Evolutionary conservation across 2,888 invertebrate species (phyloP).

Genomic region (Cetonia aurata): DNA sequence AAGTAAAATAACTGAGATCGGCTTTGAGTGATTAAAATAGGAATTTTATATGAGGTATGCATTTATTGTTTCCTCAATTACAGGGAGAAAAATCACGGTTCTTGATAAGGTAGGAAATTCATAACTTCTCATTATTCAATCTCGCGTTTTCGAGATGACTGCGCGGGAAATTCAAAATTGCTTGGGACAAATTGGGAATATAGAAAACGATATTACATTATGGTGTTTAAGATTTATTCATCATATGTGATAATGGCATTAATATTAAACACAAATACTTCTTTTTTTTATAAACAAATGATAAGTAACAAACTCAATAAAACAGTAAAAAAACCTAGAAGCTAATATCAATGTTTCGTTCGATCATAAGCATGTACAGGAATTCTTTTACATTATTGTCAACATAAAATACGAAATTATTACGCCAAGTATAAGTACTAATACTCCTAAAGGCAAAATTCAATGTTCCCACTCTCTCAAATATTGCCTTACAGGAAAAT

Average conservation of each 20-base stretch:
- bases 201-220: not conserved
- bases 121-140: too few relatives aligned
- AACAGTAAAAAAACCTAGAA: slow-evolving; percentile 33
- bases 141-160: not conserved
- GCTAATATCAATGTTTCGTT: slow-evolving; percentile 1
- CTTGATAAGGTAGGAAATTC: too few relatives aligned
- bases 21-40: too few relatives aligned
- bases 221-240: slow-evolving; percentile 37
- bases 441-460: too few relatives aligned
- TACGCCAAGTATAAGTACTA: not conserved
- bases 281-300: slow-evolving; percentile 26
- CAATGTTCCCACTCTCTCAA: not conserved
- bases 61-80: too few relatives aligned
- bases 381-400: slow-evolving; percentile 2
- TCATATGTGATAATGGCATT: slow-evolving; percentile 39
- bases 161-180: too few relatives aligned
- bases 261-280: slow-evolving; percentile 28
- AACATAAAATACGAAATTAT: not conserved
- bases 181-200: not conserved
- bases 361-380: not conserved
- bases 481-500: slow-evolving; percentile 5
- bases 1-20: too few relatives aligned
- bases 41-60: too few relatives aligned
- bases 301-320: slow-evolving; percentile 22
- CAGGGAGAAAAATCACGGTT: too few relatives aligned